Evolutionary conservation across 1,140 invertebrate genomes (phyloP), one percentile per base, ranked within the genome.

Genomic region (Colletes gigas): DNA sequence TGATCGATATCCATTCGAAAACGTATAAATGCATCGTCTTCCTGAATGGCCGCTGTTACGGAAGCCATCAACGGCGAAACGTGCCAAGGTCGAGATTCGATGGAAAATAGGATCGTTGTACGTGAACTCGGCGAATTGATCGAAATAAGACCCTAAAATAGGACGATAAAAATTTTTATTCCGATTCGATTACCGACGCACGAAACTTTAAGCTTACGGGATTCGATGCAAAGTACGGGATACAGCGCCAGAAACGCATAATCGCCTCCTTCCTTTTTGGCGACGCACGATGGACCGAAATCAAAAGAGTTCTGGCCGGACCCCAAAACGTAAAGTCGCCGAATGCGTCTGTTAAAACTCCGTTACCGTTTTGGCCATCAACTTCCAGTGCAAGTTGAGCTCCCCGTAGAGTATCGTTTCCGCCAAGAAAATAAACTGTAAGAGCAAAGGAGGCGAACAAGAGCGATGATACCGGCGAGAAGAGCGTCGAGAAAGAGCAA

Each of bases 1-100:
- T 75, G 80, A 83, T 75, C 77, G 78, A 83, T 81, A 39, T 55
- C 15, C 65, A 75, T 62, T 59, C 54, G 68, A 52, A 66, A 81
- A 75, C 57, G 78, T 30, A 50, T 75, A 65, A 81, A 83, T 55
- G 54, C 71, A 44, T 52, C 44, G 59, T 41, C 30, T 54, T 75
- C 57, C 41, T 65, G 67, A 54, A 30, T 30, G 21, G 7, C 15
- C 15, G 67, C 6, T 17, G 9, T 59, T 14, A 21, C 17, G 10
- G 65, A 14, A 50, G 9, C n/a, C 19, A 21, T 67, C 65, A 14
- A 66, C 41, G 41, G 1, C 19, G 41, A 66, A 47, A 41, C 17
- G 30, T 44, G n/a, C 4, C 41, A 14, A 14, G 44, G 10, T 67
- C 44, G n/a, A 52, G 65, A 50, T 67, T 50, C 44, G 4, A 8